Evolutionary conservation across 2,797 vertebrate species (phyloP), one percentile per base, ranked within the genome.

Genomic region (Carapus acus): DNA sequence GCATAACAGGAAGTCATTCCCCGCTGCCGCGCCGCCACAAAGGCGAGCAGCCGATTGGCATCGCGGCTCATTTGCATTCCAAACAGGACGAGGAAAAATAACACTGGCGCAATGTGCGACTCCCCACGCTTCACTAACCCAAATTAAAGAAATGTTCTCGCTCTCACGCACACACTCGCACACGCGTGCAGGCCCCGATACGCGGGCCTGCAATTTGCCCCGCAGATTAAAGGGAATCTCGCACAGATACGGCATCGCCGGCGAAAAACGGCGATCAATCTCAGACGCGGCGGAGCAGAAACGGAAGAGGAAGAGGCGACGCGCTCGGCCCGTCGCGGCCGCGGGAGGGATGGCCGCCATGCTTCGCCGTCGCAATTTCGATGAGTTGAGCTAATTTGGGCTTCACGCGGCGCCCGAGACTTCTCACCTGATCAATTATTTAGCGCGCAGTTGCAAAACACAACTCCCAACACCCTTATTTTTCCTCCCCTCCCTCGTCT

Each of bases 41-140:
- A 80, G 70, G 65, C 79, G 75, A 80, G 80, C 65, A 76, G 46
- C 54, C 54, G 54, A 77, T 59, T 67, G 61, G 52, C 67, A 69
- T 62, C 41, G 49, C 41, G 53, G 46, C 74, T 83, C 78, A 81
- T 74, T 73, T 79, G 76, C 74, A 82, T 81, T 85, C 76, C 65
- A 68, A 78, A 77, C 67, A 75, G 69, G 62, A 80, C 60, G 50
- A 57, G 73, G 81, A 80, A 77, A 81, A 67, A 71, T n/a, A 77
- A 76, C 65, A 68, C 64, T 20, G 43, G 71, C 27, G 54, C 54
- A 66, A 73, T 62, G 61, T 61, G 18, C 40, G 62, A 72, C 74
- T 78, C 69, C 72, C 77, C 69, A 74, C 76, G 79, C 82, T 76
- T 78, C 76, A 74, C 58, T 72, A 75, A 68, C 72, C 70, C 69